Base-by-base conservation (phyloP, 2,888 invertebrate species). In the Alcis repandata region DNA sequence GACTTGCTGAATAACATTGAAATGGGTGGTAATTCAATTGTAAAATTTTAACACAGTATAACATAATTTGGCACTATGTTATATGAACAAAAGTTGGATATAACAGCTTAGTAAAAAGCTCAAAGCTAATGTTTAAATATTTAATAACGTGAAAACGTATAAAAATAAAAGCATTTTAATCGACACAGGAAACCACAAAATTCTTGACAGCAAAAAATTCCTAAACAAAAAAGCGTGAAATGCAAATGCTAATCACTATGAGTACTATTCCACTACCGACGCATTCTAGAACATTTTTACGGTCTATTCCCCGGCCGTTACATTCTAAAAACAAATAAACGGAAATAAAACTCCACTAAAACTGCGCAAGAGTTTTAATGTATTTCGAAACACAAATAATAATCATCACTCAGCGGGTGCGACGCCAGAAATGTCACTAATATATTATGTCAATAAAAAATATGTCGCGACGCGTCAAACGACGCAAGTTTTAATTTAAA, bases 301-400 rank as follows among this genome's bases (percentile, higher is more conserved):
- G 20, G 32, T 22, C 49, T 40, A 58, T 59, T 40, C 57, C 41
- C 56, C 60, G 51, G 51, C 48, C n/a, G 38, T 59, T 49, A 60
- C 60, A 57, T 52, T 58, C 60, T 60, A 40, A 61, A 66, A 66
- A 66, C 65, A 66, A 66, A 66, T 60, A 61, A 66, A 66, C 65
- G 41, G 65, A 61, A 61, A 56, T 60, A 66, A 66, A 66, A 60
- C 15, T 15, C 19, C 56, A 46, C 33, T 59, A 33, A 60, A 57
- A 57, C 60, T 66, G 65, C 65, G 65, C 60, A 61, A 66, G 57
- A 60, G 57, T 65, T 56, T 59, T 65, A 60, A 65, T 56, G 59
- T 69, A 74, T 70, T 72, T 69, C 73, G 69, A 70, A 65, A 69
- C 76, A 67, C 77, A 69, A 70, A 78, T 73, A 77, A 76, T 71